These are phyloP conservation scores for Mystacornis crossleyi DNA, from an alignment of 2,113 vertebrate species.

Conservation along the genomic window DNA sequence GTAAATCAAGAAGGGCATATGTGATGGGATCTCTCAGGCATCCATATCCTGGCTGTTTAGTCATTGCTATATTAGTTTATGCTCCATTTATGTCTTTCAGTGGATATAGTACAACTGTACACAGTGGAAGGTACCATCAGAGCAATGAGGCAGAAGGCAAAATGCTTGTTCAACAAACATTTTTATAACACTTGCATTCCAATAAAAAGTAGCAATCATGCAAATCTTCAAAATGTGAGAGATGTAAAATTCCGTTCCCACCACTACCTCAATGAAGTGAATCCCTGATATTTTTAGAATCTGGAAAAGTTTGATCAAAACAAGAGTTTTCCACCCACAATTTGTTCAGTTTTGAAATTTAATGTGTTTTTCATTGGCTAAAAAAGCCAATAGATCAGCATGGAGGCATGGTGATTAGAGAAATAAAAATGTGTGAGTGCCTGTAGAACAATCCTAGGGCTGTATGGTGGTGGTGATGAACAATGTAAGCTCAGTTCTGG, in stretches of 20 bases:
- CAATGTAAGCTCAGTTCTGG: neutral
- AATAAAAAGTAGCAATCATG: neutral
- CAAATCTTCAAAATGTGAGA: neutral
- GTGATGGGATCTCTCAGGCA: neutral
- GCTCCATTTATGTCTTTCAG: neutral
- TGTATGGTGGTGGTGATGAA: neutral
- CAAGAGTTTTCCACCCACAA: neutral
- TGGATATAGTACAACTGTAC: neutral
- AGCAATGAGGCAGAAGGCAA: neutral
- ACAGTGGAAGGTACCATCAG: neutral
- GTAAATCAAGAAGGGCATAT: neutral
- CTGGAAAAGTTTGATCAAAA: neutral
- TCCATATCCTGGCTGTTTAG: neutral
- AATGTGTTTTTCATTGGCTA: accelerated
- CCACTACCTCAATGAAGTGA: neutral
- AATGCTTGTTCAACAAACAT: neutral
- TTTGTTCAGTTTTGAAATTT: neutral
- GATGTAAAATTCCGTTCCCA: neutral
- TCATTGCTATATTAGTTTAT: neutral
- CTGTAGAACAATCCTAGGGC: neutral
- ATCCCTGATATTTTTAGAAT: neutral
- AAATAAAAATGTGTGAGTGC: neutral
- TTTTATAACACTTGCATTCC: neutral
- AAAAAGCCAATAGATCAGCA: neutral
- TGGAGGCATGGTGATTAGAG: neutral